Base-by-base conservation (phyloP, 2,113 vertebrate genomes). In the Triplophysa tibetana region DNA sequence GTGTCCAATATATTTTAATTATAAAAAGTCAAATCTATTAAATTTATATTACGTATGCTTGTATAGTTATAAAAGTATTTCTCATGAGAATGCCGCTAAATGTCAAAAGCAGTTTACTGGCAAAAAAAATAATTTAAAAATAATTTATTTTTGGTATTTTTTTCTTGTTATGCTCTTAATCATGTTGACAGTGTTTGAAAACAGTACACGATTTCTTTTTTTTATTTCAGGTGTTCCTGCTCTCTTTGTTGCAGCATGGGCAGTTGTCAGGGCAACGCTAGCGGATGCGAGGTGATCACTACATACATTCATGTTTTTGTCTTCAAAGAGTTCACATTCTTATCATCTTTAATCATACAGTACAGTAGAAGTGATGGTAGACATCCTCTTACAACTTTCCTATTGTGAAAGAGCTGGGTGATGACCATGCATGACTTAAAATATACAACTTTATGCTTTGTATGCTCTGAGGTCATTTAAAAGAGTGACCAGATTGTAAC, bases 181-280 rank as follows among this genome's bases (percentile, higher is more conserved):
- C 41, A 67, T 16, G 50, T 26, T 56, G 50, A 70, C 19, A 72
- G 11, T 72, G 69, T 11, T 72, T 72, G 5, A 8, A 19, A 26
- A 50, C 48, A 54, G 14, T 56, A 21, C 4, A 45, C 7, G 29
- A 11, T 56, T 1, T 16, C 1, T 50, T 17, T n/a, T 2, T 29
- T 43, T 78, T 72, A 78, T 90, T 91, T 7, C 83, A 96, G 95
- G 95, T 65, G 93, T 97, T 83, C 96, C 96, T 43, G 94, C 90
- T 24, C 82, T 92, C 19, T 97, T 97, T 85, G 94, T 94, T 45
- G 90, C 88, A 11, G 84, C 94, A 60, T 97, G 96, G 96, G 94
- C 94, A 9, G 89, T 95, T 67, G 93, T 93, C 43, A 92, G 95
- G 78, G 93, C 92, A 64, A 91, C 87, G 0, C 68, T 95, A 54